Evolutionary conservation across 2,797 vertebrate species (phyloP).

Genomic region (Vespertilio murinus): DNA sequence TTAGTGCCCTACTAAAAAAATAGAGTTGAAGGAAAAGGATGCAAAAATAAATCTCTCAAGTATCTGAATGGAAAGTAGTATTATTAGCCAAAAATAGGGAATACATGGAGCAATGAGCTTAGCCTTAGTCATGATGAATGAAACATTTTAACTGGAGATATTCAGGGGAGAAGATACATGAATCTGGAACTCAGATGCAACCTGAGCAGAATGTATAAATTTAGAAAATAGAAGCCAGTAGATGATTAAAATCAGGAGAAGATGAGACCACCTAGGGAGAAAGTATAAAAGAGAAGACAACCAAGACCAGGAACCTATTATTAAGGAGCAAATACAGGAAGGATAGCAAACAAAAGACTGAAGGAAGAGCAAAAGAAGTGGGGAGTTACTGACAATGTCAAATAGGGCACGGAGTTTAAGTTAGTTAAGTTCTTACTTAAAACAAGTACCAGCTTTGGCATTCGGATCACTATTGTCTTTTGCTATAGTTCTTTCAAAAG

Average conservation of each 20-base stretch:
- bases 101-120: background rate
- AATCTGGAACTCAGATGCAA: background rate
- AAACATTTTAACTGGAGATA: background rate
- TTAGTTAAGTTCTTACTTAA: background rate
- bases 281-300: background rate
- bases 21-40: background rate
- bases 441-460: background rate
- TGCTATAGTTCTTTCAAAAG: background rate
- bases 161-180: background rate
- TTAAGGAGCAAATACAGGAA: background rate
- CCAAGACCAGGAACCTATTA: background rate
- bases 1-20: background rate
- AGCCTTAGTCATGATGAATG: background rate
- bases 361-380: background rate
- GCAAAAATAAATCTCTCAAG: slow-evolving; percentile 19
- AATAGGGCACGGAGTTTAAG: background rate
- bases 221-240: background rate
- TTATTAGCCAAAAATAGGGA: background rate
- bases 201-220: background rate
- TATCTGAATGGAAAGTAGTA: background rate
- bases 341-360: background rate
- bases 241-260: slow-evolving; percentile 8
- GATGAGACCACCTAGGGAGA: background rate
- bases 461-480: background rate
- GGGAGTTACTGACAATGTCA: background rate